Base-by-base conservation (phyloP, 2,113 vertebrate genomes). In the Bagarius yarrelli region DNA sequence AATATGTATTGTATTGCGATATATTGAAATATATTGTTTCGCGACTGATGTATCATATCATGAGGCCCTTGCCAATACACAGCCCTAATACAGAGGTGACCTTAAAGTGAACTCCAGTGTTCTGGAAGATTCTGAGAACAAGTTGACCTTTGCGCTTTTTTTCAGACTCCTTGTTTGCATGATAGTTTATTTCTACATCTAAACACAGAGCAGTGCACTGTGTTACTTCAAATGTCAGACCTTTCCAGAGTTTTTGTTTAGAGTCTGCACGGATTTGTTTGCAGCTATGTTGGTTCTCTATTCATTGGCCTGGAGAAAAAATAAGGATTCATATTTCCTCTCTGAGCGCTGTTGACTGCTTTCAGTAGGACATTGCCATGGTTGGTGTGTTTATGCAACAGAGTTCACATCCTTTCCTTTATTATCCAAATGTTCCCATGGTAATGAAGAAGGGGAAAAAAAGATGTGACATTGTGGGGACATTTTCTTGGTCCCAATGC, bases 91-190 rank as follows among this genome's bases (percentile, higher is more conserved):
- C 11, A 61, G 23, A 55, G 16, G 52, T 36, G 52, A 56, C 40
- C 44, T 40, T 47, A 47, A 25, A 61, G 57, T 32, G 40, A 8
- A 60, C 57, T 8, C 6, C 27, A 18, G 61, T 67, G 50, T 71
- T 59, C 23, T 32, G 25, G 61, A 52, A 53, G 79, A 81, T 74
- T 84, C 53, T 81, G 75, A 36, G 53, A 74, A 72, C 5, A 18
- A 8, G 64, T 36, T 40, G 69, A 63, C 69, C 70, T 78, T 60
- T 60, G 40, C 30, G 30, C 19, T 30, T 30, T 78, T n/a, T 78
- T 69, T 56, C 71, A 83, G 76, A n/a, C 34, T 61, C 13, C 36
- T 72, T 57, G 50, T 44, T 32, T 64, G 53, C 50, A 36, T 36
- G 57, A 18, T 21, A 60, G 30, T 19, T n/a, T 60, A 66, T 57